These are phyloP conservation scores for Microcebus ravelobensis DNA, from an alignment of 2,113 vertebrate species.

Conservation along the genomic window DNA sequence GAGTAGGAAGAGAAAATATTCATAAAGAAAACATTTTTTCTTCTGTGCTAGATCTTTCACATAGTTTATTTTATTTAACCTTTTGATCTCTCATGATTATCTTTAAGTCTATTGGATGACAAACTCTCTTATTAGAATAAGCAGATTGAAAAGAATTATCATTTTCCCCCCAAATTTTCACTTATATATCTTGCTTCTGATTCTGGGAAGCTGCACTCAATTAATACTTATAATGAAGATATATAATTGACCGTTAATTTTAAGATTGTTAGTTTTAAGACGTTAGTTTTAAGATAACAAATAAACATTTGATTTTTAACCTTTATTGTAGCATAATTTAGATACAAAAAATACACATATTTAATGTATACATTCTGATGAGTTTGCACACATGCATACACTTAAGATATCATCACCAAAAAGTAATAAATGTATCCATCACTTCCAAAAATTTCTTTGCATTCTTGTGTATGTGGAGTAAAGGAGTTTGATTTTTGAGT, in stretches of 20 bases:
- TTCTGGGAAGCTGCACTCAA: neutral
- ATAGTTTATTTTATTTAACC: neutral
- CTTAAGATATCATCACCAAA: neutral
- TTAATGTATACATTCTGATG: neutral
- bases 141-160: neutral
- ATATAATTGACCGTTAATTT: neutral
- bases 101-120: neutral
- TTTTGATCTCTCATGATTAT: neutral
- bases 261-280: neutral
- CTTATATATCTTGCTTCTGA: neutral
- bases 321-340: neutral
- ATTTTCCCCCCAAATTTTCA: neutral
- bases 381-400: neutral
- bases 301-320: neutral
- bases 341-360: neutral
- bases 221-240: neutral
- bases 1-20: neutral
- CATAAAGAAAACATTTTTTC: neutral
- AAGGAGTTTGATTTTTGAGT: neutral
- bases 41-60: neutral
- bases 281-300: neutral
- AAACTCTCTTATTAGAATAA: neutral
- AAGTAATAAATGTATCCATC: neutral
- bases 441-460: neutral
- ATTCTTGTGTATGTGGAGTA: neutral